phyloP scores from a whole-genome alignment of 2,888 invertebrate genomes.

The Acanthacorydalis orientalis region DNA sequence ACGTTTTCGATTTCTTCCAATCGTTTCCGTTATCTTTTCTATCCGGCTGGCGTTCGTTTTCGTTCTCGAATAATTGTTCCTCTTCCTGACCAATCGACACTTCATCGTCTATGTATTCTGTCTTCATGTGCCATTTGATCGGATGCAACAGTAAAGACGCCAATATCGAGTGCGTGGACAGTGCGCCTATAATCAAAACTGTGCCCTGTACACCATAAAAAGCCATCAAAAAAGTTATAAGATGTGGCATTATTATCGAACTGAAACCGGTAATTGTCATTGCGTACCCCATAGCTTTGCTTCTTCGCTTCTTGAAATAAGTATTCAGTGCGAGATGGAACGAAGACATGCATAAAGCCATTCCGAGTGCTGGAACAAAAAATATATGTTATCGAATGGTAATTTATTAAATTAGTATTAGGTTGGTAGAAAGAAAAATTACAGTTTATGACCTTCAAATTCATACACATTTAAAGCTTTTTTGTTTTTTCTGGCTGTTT shows the following conservation, averaged over 20 bases:
- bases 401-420: too few species aligned
- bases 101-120: constrained; percentile 10
- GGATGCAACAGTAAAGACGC: constrained; percentile 46
- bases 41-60: constrained; percentile 6
- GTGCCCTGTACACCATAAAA: constrained; percentile 41
- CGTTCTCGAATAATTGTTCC: constrained; percentile 14
- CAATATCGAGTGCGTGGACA: constrained; percentile 41
- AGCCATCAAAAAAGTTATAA: constrained; percentile 37
- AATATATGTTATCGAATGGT: too few species aligned
- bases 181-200: constrained; percentile 40
- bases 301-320: constrained; percentile 43
- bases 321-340: constrained; percentile 46
- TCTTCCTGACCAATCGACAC: constrained; percentile 9
- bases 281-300: constrained; percentile 41
- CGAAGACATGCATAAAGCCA: constrained; percentile 39
- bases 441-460: too few species aligned
- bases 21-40: background rate
- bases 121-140: constrained; percentile 44
- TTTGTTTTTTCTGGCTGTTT: too few species aligned
- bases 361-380: constrained; percentile 38
- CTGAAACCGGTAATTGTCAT: constrained; percentile 50
- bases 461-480: too few species aligned
- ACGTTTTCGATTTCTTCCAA: background rate
- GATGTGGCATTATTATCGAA: constrained; percentile 44
- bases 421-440: too few species aligned